A percentile compares a stretch with the other conserved stretches of the same genome.
These are phyloP conservation scores for Sisyra nigra DNA, from an alignment of 2,888 invertebrate genomes.

Conservation along the genomic window DNA sequence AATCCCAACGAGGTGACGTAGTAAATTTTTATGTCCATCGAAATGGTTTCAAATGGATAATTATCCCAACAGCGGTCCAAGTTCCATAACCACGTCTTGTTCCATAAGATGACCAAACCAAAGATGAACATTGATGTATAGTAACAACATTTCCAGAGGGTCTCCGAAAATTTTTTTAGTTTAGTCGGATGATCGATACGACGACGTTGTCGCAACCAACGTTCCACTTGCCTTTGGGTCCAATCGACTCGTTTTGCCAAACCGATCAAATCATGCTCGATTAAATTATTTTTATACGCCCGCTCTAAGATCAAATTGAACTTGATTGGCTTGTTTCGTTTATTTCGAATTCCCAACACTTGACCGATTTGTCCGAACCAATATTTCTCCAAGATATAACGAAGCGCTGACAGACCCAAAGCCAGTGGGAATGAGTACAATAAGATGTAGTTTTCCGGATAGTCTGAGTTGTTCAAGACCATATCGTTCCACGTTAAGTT, in stretches of 20 bases:
- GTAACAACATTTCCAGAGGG: constrained; percentile 30
- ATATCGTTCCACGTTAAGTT: constrained; percentile 29
- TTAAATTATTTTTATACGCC: too few relatives aligned
- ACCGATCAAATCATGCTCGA: too few relatives aligned
- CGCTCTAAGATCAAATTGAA: too few relatives aligned
- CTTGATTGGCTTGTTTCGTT: too few relatives aligned
- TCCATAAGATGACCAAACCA: constrained; percentile 62
- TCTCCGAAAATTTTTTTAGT: constrained; percentile 32
- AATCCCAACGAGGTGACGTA: constrained; percentile 91
- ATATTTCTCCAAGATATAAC: too few relatives aligned
- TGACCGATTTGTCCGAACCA: too few relatives aligned
- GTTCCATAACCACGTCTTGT: constrained; percentile 88
- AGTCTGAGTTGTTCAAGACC: constrained; percentile 25
- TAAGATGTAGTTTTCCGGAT: too few relatives aligned
- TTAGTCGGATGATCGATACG: constrained; percentile 27
- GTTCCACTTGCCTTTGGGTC: constrained; percentile 28
- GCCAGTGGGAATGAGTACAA: too few relatives aligned
- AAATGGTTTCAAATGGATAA: constrained; percentile 52
- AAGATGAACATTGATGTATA: constrained; percentile 24
- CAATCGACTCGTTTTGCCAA: constrained; percentile 26
- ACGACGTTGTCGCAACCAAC: constrained; percentile 30
- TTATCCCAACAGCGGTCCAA: constrained; percentile 67
- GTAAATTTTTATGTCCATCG: constrained; percentile 56
- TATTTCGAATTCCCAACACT: too few relatives aligned
- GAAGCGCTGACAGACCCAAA: too few relatives aligned